Evolutionary conservation across 2,113 vertebrate genomes (phyloP), one percentile per base, ranked within the genome.

Genomic region (Anhinga anhinga): DNA sequence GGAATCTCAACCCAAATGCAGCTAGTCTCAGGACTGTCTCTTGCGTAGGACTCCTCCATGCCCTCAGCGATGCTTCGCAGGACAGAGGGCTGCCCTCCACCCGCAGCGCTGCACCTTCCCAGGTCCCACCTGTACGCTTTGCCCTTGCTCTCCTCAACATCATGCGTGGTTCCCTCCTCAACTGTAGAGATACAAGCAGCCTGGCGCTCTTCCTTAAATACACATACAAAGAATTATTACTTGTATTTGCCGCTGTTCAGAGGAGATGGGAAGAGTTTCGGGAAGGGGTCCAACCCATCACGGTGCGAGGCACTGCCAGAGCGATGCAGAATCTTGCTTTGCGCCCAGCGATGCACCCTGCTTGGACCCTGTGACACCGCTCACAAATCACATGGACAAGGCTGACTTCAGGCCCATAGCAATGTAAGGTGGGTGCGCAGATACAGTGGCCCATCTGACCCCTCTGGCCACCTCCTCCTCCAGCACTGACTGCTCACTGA

Each of bases 331-430:
- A 15, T 47, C 30, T 40, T 5, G 2, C 30, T 36, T 62, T 79
- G 71, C 2, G 2, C 36, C 55, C 15, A 5, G 13, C 20, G 66
- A 76, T 25, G 45, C 3, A 9, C 6, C 82, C 36, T 66, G 32
- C 34, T 16, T 18, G 26, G 71, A 38, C 2, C 2, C 52, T 26
- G 20, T 38, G 25, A 10, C 36, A 61, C 30, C 17, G 29, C 17
- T 66, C 50, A 30, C 15, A 1, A 1, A 1, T 44, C 56, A 44
- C 6, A 18, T 7, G 38, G 40, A 55, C 44, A 0, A 0, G 65
- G 50, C 16, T 22, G 70, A 50, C 45, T 50, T 21, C 23, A 49
- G 15, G 55, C 19, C 40, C 12, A 6, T 6, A n/a, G 40, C 9
- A 36, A 30, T 2, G 13, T 10, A 29, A 70, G 15, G 0, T 44